A percentile compares a stretch with the other conserved stretches of the same genome.
Evolutionary conservation across 2,888 invertebrate genomes (phyloP).

Genomic region (Ophion ventricosus): DNA sequence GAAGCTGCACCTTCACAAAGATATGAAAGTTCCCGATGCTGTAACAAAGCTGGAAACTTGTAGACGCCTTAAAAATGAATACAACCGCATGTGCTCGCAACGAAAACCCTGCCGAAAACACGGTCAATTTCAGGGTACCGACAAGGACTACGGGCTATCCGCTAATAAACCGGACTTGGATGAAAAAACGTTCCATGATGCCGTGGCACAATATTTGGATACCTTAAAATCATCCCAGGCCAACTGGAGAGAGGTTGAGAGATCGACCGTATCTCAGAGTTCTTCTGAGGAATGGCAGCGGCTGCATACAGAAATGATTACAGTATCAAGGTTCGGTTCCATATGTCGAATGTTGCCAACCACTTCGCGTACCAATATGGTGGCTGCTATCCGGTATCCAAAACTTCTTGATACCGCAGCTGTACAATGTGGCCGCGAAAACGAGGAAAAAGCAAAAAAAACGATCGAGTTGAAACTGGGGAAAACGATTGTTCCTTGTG

Average conservation of each 20-base stretch:
- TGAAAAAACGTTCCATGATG: no score
- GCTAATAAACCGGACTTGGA: not conserved
- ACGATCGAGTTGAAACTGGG: slow-evolving; percentile 42
- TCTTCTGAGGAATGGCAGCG: slow-evolving; percentile 48
- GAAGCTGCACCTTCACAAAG: not conserved
- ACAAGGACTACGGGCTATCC: slow-evolving; percentile 14
- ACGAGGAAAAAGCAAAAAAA: slow-evolving; percentile 61
- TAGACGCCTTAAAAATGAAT: no score
- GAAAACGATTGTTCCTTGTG: slow-evolving; percentile 65
- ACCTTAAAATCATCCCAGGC: slow-evolving; percentile 4
- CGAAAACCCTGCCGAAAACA: not conserved
- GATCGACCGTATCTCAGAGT: slow-evolving; percentile 26
- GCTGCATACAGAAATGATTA: no score
- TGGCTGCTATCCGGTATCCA: slow-evolving; percentile 61
- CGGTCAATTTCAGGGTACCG: no score
- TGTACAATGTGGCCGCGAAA: slow-evolving; percentile 61
- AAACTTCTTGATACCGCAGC: slow-evolving; percentile 52
- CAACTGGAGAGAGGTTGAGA: slow-evolving; percentile 26
- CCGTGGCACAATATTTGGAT: slow-evolving; percentile 13
- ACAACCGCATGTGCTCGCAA: not conserved
- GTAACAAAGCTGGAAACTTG: no score
- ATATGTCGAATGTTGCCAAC: no score
- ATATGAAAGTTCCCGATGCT: no score
- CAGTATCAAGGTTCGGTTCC: no score
- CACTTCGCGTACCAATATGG: not conserved